These are phyloP conservation scores for Myotis planiceps DNA, from an alignment of 2,797 vertebrate species.

Conservation along the genomic window DNA sequence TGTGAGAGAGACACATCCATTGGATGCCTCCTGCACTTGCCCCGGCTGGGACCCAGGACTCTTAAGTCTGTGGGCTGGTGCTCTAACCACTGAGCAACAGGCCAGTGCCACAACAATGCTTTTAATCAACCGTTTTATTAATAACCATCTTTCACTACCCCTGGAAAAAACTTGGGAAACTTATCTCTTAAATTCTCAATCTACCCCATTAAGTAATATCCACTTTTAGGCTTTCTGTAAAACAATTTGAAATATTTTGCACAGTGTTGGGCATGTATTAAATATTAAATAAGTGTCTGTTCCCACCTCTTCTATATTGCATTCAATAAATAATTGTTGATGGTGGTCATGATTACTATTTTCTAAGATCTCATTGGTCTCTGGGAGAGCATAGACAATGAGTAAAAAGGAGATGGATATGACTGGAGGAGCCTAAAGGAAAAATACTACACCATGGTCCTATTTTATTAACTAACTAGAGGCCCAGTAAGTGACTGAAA, in stretches of 20 bases:
- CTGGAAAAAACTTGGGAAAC: slow-evolving; percentile 42
- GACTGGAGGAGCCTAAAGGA: not conserved
- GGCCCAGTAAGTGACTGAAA: too few species aligned
- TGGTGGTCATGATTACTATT: not conserved
- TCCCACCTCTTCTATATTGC: not conserved
- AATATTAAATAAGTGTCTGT: not conserved
- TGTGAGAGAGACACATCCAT: too few species aligned
- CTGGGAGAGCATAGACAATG: not conserved
- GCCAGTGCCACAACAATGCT: not conserved
- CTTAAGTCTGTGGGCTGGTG: too few species aligned
- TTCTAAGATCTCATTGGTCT: not conserved
- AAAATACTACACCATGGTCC: not conserved
- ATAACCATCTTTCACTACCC: slow-evolving; percentile 36
- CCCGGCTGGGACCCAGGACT: too few species aligned
- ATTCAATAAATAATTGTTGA: not conserved
- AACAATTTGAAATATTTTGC: slow-evolving; percentile 43
- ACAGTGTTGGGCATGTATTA: not conserved
- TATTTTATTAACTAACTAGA: not conserved
- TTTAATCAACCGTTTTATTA: slow-evolving; percentile 52
- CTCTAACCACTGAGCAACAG: too few species aligned
- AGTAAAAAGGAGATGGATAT: not conserved
- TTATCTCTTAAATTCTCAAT: slow-evolving; percentile 58
- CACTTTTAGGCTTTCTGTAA: slow-evolving; percentile 33
- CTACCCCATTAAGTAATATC: slow-evolving; percentile 38
- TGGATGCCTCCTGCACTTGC: too few species aligned